Evolutionary conservation across 1,140 invertebrate species (phyloP).

Genomic region (Pollicipes pollicipes): DNA sequence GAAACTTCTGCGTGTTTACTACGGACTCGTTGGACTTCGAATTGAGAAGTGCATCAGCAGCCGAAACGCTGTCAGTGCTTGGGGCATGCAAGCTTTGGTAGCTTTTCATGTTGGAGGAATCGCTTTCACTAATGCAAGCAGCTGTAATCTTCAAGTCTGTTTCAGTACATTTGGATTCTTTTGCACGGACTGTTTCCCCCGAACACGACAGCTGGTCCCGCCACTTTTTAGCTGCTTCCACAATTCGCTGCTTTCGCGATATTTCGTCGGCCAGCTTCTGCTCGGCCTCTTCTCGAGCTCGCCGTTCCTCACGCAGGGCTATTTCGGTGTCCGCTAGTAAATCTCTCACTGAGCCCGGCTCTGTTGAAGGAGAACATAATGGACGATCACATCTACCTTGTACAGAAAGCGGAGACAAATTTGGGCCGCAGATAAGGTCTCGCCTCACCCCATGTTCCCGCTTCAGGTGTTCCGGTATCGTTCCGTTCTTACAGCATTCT

Average conservation of each 20-base stretch:
- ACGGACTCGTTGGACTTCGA: neutral
- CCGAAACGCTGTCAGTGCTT: neutral
- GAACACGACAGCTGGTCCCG: neutral
- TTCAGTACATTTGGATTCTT: too few relatives aligned
- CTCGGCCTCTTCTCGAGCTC: neutral
- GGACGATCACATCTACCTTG: neutral
- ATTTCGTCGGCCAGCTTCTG: neutral
- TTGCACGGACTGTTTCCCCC: too few relatives aligned
- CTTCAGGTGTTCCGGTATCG: neutral
- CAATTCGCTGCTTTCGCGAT: neutral
- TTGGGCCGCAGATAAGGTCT: too few relatives aligned
- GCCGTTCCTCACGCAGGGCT: neutral
- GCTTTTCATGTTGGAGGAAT: neutral
- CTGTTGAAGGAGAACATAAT: neutral
- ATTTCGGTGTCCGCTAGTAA: neutral
- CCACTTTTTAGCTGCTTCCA: neutral
- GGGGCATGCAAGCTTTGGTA: neutral
- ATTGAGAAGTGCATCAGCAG: neutral
- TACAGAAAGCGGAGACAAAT: neutral
- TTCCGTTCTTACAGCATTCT: neutral
- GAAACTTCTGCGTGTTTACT: neutral
- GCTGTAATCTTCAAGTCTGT: too few relatives aligned
- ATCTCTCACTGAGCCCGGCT: neutral
- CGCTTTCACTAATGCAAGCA: neutral
- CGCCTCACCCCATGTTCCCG: neutral